These are phyloP conservation scores for Oncorhynchus nerka DNA, from an alignment of 2,113 vertebrate species.

Conservation along the genomic window DNA sequence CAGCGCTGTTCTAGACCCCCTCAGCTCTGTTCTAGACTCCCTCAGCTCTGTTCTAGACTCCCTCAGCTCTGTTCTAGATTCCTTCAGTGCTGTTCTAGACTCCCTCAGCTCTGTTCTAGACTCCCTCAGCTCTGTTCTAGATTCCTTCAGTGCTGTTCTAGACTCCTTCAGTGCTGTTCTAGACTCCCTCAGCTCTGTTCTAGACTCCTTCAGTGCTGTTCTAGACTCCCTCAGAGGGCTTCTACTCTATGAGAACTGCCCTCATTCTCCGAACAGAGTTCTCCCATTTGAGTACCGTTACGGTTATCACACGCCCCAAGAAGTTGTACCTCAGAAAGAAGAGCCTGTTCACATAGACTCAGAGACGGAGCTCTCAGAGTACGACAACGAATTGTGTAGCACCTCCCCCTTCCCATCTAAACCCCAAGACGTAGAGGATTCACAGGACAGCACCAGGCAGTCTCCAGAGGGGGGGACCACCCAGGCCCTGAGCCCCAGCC, in stretches of 20 bases:
- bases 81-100: too few species aligned
- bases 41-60: neutral
- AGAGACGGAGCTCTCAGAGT: constrained; percentile 64
- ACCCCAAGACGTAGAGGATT: neutral
- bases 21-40: constrained; percentile 8
- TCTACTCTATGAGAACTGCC: constrained; percentile 7
- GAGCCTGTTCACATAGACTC: constrained; percentile 38
- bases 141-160: too few species aligned
- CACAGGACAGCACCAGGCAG: constrained; percentile 23
- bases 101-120: neutral
- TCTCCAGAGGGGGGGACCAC: neutral
- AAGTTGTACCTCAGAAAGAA: constrained; percentile 42
- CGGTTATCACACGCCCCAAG: constrained; percentile 31
- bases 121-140: neutral
- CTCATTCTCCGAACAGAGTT: constrained; percentile 21
- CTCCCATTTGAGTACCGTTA: too few species aligned
- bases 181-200: too few species aligned
- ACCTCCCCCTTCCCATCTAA: too few species aligned
- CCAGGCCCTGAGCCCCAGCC: constrained; percentile 10
- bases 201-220: neutral
- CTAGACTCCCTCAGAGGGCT: constrained; percentile 32
- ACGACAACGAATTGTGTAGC: constrained; percentile 42
- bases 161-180: too few species aligned
- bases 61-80: neutral
- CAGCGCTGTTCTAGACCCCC: neutral